Evolutionary conservation across 2,888 invertebrate species (phyloP), one percentile per base, ranked within the genome.

Genomic region (Drosophila atroscutellata): DNA sequence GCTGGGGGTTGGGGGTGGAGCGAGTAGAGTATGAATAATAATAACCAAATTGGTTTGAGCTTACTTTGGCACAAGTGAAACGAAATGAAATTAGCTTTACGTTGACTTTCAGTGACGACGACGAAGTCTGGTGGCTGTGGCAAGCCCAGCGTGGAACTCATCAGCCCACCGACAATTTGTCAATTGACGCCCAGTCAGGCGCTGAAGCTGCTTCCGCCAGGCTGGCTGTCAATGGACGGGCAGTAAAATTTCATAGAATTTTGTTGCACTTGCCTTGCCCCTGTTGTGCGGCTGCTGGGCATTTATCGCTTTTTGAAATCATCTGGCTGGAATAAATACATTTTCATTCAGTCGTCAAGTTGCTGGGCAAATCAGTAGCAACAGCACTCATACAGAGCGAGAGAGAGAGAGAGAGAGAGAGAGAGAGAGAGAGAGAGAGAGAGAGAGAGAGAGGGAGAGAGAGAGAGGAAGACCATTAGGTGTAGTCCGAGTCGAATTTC

Each of bases 271-370:
- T 56, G 51, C 36, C 45, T 34, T 32, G 58, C 28, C 24, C 26
- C 24, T 6, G 49, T 28, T 37, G 24, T 57, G 62, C 32, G 26
- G 49, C 59, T 59, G 50, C 62, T 55, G 67, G 65, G 85, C 75
- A 76, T 77, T 85, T 87, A 85, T 83, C 75, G 80, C 83, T 69
- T 79, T 85, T 86, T 45, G 74, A 83, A 81, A 73, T 83, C 85
- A 85, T 81, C 89, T 86, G 61, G 52, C 83, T 80, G 85, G 85
- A 85, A 85, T 85, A 88, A 85, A 85, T 76, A 85, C 89, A 88
- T 88, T 83, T 76, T 54, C 37, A n/a, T 26, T 37, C 26, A 37
- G 36, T 55, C 11, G 28, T 26, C 54, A 54, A 24, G 37, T 13
- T 45, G 32, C 34, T n/a, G 68, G 42, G 56, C 36, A 56, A 49